phyloP scores from a whole-genome alignment of 2,113 vertebrate genomes.

The Erythrocercus mccallii region DNA sequence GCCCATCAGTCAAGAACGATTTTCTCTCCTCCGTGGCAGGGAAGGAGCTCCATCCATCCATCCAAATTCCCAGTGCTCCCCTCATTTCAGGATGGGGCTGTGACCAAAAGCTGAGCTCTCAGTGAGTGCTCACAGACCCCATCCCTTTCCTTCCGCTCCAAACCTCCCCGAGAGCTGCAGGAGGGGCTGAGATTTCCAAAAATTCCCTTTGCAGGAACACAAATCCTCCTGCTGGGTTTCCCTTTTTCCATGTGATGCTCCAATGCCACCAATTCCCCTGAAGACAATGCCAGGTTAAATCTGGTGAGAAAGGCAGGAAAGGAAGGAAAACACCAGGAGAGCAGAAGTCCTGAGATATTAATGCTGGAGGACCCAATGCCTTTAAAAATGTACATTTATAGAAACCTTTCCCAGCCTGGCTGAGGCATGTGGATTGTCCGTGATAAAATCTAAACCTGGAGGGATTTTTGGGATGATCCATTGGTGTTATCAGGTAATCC shows the following conservation, averaged over 20 bases:
- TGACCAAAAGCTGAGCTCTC: neutral
- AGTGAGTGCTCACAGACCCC: neutral
- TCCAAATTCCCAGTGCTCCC: neutral
- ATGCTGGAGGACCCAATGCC: neutral
- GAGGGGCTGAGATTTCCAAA: neutral
- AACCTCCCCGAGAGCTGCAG: neutral
- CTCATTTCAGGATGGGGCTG: neutral
- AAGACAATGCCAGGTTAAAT: neutral
- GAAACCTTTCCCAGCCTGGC: neutral
- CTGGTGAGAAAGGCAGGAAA: neutral
- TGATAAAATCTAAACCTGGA: neutral
- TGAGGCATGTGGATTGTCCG: neutral
- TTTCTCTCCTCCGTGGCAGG: neutral
- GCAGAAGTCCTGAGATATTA: neutral
- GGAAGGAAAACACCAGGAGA: neutral
- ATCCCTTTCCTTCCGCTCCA: neutral
- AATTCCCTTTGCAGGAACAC: neutral
- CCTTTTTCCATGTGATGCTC: neutral
- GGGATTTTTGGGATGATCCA: neutral
- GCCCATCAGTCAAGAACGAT: neutral
- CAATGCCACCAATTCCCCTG: neutral
- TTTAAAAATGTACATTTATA: neutral
- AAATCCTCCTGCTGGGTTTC: accelerated
- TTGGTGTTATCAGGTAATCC: neutral
- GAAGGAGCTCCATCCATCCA: neutral